phyloP scores from a whole-genome alignment of 1,140 invertebrate species.

The Lordiphosa stackelbergi region DNA sequence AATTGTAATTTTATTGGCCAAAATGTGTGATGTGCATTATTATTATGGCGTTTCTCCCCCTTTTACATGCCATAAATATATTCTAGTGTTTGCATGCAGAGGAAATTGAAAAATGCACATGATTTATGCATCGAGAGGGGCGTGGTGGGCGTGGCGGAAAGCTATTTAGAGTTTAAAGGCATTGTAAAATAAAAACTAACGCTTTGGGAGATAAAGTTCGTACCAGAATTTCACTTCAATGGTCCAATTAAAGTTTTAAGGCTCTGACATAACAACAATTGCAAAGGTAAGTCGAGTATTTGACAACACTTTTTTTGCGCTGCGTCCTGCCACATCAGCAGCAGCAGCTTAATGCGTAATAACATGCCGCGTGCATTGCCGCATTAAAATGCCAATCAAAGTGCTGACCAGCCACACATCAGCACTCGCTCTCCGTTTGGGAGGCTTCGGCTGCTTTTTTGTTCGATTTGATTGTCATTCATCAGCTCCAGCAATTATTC shows the following conservation, averaged over 20 bases:
- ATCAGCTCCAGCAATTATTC: constrained; percentile 60
- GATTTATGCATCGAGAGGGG: constrained; percentile 33
- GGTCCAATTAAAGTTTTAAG: background rate
- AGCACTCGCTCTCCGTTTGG: constrained; percentile 12
- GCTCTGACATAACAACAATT: background rate
- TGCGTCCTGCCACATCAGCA: background rate
- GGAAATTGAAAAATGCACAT: constrained; percentile 49
- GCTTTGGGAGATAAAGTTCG: background rate
- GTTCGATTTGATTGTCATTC: constrained; percentile 32
- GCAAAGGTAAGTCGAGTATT: constrained; percentile 7
- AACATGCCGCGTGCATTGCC: constrained; percentile 8
- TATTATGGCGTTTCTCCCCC: constrained; percentile 23
- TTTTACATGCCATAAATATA: constrained; percentile 49
- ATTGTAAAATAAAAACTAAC: constrained; percentile 6
- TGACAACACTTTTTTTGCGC: constrained; percentile 20
- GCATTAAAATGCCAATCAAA: constrained; percentile 36
- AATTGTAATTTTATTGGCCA: constrained; percentile 49
- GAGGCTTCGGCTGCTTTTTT: constrained; percentile 8
- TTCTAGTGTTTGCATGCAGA: constrained; percentile 21
- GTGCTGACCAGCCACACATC: constrained; percentile 6
- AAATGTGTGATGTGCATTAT: constrained; percentile 49
- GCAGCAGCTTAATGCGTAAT: constrained; percentile 17
- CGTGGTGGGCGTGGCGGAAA: constrained; percentile 16
- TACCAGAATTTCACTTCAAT: background rate
- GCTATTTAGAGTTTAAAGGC: constrained; percentile 40